These are phyloP conservation scores for Danio rerio DNA, from an alignment of 2,113 vertebrate species.

Conservation along the genomic window GRCz12tu NC_133183.1:5703501-5704000, in stretches of 20 bases:
- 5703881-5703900: too few species aligned
- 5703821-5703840: conserved; percentile 73
- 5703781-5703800: conserved; percentile 64
- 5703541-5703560: conserved; percentile 75
- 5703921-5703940: too few species aligned
- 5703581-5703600: conserved; percentile 79
- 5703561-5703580: conserved; percentile 81
- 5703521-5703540: conserved; percentile 80
- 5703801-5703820: conserved; percentile 70
- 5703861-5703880: conserved; percentile 34
- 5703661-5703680: conserved; percentile 38
- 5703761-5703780: conserved; percentile 66
- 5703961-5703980: too few species aligned
- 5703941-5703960: too few species aligned
- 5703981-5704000: too few species aligned
- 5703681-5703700: conserved; percentile 55
- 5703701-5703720: conserved; percentile 55
- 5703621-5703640: conserved; percentile 65
- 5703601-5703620: conserved; percentile 76
- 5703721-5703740: conserved; percentile 48
- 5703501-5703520: conserved; percentile 83
- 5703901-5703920: too few species aligned
- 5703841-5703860: conserved; percentile 60
- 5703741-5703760: conserved; percentile 35
- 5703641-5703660: conserved; percentile 63